phyloP scores from a whole-genome alignment of 2,797 vertebrate genomes.

The Coracias cyanogaster region DNA sequence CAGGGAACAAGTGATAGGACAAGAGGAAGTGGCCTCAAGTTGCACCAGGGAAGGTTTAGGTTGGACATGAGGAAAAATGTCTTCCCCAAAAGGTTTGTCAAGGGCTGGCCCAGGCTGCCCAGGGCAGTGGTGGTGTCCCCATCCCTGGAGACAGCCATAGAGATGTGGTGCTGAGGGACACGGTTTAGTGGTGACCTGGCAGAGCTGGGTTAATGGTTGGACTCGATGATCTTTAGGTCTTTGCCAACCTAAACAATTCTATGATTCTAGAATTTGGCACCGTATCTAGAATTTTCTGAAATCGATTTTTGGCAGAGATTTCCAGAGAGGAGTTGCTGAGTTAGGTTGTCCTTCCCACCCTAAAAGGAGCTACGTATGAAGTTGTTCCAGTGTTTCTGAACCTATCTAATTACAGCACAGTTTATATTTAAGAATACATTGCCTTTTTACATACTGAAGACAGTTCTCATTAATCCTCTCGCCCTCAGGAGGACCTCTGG shows the following conservation, averaged over 20 bases:
- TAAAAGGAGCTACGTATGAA: background rate
- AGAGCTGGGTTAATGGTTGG: background rate
- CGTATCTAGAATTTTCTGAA: background rate
- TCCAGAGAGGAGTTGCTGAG: background rate
- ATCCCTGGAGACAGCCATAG: background rate
- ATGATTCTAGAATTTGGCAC: background rate
- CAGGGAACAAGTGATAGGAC: background rate
- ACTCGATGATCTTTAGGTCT: background rate
- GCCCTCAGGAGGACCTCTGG: conserved; percentile 84
- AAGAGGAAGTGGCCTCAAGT: background rate
- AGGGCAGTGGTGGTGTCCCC: background rate
- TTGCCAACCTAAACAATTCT: background rate
- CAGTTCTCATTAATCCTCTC: conserved; percentile 27
- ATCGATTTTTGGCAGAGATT: background rate
- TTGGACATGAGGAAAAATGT: background rate
- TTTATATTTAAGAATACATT: background rate
- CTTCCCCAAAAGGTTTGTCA: background rate
- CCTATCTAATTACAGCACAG: background rate
- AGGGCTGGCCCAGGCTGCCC: background rate
- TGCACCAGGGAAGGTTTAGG: background rate
- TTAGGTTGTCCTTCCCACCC: background rate
- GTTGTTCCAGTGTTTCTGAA: background rate
- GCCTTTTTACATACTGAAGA: background rate
- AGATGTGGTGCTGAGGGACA: background rate
- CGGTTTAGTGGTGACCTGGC: background rate